Percentiles rank a stretch among this genome's conserved stretches.
These are phyloP conservation scores for Polypterus senegalus DNA, from an alignment of 2,113 vertebrate genomes.

Conservation along the genomic window DNA sequence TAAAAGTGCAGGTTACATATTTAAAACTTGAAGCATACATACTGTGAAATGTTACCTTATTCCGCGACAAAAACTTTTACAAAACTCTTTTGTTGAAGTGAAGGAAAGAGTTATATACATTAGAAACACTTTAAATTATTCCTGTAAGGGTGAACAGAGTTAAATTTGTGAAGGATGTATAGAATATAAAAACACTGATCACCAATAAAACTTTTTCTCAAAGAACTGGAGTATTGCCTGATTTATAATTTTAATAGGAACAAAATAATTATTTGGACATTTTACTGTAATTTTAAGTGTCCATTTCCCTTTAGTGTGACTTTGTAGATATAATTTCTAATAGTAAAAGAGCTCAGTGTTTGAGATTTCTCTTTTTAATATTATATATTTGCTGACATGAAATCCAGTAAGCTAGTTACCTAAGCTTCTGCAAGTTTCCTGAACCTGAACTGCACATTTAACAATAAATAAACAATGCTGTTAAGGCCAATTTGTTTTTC, in stretches of 20 bases:
- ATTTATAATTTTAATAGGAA: slow-evolving; percentile 25
- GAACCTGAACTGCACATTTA: no score
- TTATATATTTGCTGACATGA: no score
- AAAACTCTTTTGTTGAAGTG: slow-evolving; percentile 69
- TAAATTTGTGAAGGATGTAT: slow-evolving; percentile 86
- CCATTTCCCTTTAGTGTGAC: no score
- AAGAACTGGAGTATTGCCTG: slow-evolving; percentile 58
- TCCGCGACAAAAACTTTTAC: slow-evolving; percentile 76
- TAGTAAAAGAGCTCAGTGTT: no score
- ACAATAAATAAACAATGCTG: not conserved
- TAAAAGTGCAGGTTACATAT: slow-evolving; percentile 74
- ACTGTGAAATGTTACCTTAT: slow-evolving; percentile 99
- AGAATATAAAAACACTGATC: slow-evolving; percentile 75
- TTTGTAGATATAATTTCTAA: no score
- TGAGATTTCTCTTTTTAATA: no score
- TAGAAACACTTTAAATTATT: slow-evolving; percentile 57
- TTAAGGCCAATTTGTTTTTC: not conserved
- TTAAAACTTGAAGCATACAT: slow-evolving; percentile 91
- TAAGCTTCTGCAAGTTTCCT: no score
- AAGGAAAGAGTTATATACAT: slow-evolving; percentile 39
- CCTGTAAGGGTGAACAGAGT: slow-evolving; percentile 66
- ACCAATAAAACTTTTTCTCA: slow-evolving; percentile 86
- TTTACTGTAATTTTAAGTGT: not conserved
- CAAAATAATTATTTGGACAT: not conserved
- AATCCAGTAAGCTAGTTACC: no score